Base-by-base conservation (phyloP, 2,797 vertebrate species). In the Cyclopterus lumpus region DNA sequence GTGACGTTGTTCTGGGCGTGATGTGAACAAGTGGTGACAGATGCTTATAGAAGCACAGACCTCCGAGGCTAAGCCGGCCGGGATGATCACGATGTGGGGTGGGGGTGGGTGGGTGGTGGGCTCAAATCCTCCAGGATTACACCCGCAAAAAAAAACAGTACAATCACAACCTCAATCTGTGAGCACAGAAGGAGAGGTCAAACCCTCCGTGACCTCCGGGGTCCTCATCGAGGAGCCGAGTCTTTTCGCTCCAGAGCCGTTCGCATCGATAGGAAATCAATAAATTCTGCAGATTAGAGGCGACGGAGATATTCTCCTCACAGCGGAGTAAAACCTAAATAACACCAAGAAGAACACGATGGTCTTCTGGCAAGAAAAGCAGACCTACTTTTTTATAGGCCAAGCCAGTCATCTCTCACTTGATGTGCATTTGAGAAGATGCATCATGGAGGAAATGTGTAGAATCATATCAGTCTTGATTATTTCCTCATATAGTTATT, bases 41-140 rank as follows among this genome's bases (percentile, higher is more conserved):
- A 91, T 75, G 87, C 77, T 24, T 54, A 3, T 3, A 26, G 53
- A 71, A 54, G 36, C 70, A 20, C 58, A 75, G 79, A 78, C 60
- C 62, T 3, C 63, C 2, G 58, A 11, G 58, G 68, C 15, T 90
- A 85, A 91, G 57, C 81, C 64, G 75, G 42, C 36, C 62, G 8
- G 62, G 46, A 59, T 74, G 75, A 57, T 82, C 42, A 53, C 60
- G 72, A 82, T 82, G 79, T 14, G 36, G 38, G 69, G 34, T 38
- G 36, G 5, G 36, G 11, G 38, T 22, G 48, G 15, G 15, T 2
- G 42, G 40, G 40, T 5, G 18, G 67, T 80, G 44, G 59, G 46
- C 8, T 74, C 49, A 85, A 83, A 85, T 82, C 74, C 73, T 83
- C 5, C 11, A 63, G 80, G 89, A 92, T 91, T 91, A 92, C 58